Base-by-base conservation (phyloP, 2,113 vertebrate genomes). In the Azemiops feae region DNA sequence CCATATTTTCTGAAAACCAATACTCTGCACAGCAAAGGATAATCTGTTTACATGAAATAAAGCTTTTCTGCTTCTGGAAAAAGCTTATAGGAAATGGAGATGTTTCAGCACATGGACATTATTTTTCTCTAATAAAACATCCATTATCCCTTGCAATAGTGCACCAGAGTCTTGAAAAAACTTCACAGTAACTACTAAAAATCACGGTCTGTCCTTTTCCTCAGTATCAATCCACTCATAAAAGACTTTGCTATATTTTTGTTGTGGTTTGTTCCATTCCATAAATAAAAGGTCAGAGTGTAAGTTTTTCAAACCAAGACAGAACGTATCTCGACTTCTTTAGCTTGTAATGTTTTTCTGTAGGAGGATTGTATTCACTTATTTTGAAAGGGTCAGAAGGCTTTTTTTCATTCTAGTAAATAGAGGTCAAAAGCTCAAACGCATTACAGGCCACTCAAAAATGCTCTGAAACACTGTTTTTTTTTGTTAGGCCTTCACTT, bases 351-450 rank as follows among this genome's bases (percentile, higher is more conserved):
- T 89, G 53, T 88, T 94, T 90, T 95, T 94, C 93, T 0, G 5
- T 95, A 93, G 92, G 92, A 93, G 92, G 91, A 93, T 93, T 58
- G 93, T 57, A 47, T 81, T 94, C 88, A 94, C 93, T 94, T 93
- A 96, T 10, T 81, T 9, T 34, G 85, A 91, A 91, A 8, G 93
- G 94, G 89, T 88, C 93, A 94, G 95, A 52, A 93, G 90, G 0
- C 25, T 91, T 93, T 93, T 47, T 93, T 92, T 91, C 90, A 96
- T 89, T 91, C 91, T 58, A 97, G 69, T 91, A 95, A 96, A 96
- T 12, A 95, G 54, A 94, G 94, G 92, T 64, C 95, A 96, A 96
- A 89, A 95, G 94, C 88, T 97, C 94, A 96, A 87, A 95, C 0
- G 64, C 53, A 92, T 93, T 94, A 91, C 90, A 95, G 88, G 93